Percentiles rank a stretch among this genome's conserved stretches.
Evolutionary conservation across 2,113 vertebrate species (phyloP).

Genomic region (Electrona antarctica): DNA sequence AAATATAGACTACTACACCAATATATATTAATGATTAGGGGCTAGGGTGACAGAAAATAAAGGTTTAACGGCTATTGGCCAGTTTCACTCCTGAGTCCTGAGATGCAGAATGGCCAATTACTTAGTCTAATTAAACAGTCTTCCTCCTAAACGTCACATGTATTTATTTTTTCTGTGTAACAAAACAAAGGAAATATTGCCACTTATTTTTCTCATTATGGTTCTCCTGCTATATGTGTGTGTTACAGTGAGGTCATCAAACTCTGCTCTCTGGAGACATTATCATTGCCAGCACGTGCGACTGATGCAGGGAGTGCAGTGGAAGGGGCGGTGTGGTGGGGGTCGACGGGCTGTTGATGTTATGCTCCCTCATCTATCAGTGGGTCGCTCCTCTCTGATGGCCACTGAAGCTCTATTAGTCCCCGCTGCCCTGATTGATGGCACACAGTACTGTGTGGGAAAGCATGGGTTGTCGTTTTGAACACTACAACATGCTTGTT

Average conservation of each 20-base stretch:
- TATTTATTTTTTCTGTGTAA: constrained; percentile 30
- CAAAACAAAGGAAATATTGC: constrained; percentile 36
- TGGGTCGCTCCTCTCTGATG: constrained; percentile 63
- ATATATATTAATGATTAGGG: constrained; percentile 53
- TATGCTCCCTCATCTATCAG: constrained; percentile 67
- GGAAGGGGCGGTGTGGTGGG: constrained; percentile 1
- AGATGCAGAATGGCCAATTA: constrained; percentile 67
- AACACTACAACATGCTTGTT: constrained; percentile 46
- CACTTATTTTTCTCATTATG: constrained; percentile 34
- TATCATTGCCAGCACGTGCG: constrained; percentile 50
- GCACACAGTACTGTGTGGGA: constrained; percentile 47
- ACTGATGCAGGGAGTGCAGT: constrained; percentile 33
- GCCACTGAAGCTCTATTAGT: constrained; percentile 70
- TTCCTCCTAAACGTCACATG: constrained; percentile 23
- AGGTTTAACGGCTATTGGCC: constrained; percentile 66
- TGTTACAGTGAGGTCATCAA: constrained; percentile 30
- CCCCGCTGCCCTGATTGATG: constrained; percentile 69
- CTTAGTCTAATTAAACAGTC: constrained; percentile 61
- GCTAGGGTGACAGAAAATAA: constrained; percentile 30
- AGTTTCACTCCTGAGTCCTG: constrained; percentile 55
- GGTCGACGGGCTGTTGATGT: constrained; percentile 45
- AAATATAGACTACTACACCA: constrained; percentile 37
- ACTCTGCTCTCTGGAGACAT: constrained; percentile 39
- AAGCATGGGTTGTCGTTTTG: constrained; percentile 54
- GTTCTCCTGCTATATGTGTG: constrained; percentile 40